These are phyloP conservation scores for Serrognathus titanus DNA, from an alignment of 2,888 invertebrate species.

Conservation along the genomic window DNA sequence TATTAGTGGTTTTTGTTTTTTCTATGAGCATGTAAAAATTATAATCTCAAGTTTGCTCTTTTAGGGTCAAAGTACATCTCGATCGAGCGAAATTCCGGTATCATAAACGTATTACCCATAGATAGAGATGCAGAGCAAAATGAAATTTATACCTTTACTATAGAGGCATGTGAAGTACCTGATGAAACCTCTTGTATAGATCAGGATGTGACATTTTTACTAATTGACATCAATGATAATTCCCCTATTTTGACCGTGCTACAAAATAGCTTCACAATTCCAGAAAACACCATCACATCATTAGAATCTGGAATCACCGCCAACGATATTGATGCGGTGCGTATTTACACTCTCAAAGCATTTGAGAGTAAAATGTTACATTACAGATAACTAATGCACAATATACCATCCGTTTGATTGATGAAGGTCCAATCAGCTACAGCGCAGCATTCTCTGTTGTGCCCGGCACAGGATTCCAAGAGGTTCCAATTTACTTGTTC, in stretches of 20 bases:
- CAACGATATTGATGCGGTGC: slow-evolving; percentile 46
- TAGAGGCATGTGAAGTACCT: slow-evolving; percentile 42
- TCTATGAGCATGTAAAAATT: no score
- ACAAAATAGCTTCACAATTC: slow-evolving; percentile 45
- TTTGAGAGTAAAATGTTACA: slow-evolving; percentile 8
- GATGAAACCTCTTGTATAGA: slow-evolving; percentile 26
- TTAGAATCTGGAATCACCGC: slow-evolving; percentile 24
- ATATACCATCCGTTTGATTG: slow-evolving; percentile 51
- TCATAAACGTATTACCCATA: slow-evolving; percentile 39
- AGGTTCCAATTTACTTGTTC: slow-evolving; percentile 56
- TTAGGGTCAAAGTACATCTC: slow-evolving; percentile 9
- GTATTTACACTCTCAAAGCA: background rate
- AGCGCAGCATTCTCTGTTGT: slow-evolving; percentile 58
- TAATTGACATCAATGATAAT: slow-evolving; percentile 65
- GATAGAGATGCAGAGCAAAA: slow-evolving; percentile 41
- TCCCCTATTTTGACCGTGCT: slow-evolving; percentile 51
- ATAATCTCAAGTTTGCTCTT: background rate
- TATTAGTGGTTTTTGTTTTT: no score
- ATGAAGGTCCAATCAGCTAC: slow-evolving; percentile 31
- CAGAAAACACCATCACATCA: slow-evolving; percentile 50
- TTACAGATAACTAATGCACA: slow-evolving; percentile 59
- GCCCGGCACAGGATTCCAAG: slow-evolving; percentile 60
- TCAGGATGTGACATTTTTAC: slow-evolving; percentile 39
- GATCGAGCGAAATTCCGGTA: slow-evolving; percentile 26
- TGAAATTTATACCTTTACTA: slow-evolving; percentile 34